Evolutionary conservation across 2,113 vertebrate genomes (phyloP).

Genomic region (Hippocampus mohnikei): DNA sequence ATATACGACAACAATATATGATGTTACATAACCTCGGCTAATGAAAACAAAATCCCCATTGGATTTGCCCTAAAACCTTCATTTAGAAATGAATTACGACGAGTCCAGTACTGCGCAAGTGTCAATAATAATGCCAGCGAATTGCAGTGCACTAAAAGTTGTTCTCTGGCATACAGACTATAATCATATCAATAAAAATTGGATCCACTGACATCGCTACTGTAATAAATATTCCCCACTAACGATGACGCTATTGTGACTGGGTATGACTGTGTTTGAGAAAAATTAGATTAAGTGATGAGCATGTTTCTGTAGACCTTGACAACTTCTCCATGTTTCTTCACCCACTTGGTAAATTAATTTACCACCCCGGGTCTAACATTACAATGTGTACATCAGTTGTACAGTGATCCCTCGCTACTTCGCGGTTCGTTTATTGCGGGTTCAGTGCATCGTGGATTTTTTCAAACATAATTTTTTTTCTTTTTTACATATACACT

Average conservation of each 20-base stretch:
- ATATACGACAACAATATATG: constrained; percentile 11
- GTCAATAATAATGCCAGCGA: constrained; percentile 12
- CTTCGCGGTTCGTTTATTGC: too few species aligned
- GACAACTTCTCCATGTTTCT: not conserved
- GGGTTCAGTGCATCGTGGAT: too few species aligned
- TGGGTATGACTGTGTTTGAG: too few species aligned
- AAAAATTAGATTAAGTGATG: too few species aligned
- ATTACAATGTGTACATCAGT: too few species aligned
- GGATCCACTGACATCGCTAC: constrained; percentile 22
- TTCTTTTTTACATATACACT: too few species aligned
- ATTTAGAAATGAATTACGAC: constrained; percentile 32
- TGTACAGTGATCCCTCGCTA: too few species aligned
- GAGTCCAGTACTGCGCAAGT: constrained; percentile 5
- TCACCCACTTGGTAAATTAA: not conserved
- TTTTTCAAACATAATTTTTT: too few species aligned
- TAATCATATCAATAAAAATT: constrained; percentile 36
- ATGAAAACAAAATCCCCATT: constrained; percentile 61
- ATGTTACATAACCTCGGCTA: constrained; percentile 15
- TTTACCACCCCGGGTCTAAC: not conserved
- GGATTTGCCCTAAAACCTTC: constrained; percentile 55
- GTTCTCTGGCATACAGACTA: constrained; percentile 9
- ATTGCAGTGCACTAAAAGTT: constrained; percentile 11
- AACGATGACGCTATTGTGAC: too few species aligned
- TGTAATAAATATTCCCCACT: not conserved
- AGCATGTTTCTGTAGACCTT: not conserved